Conservation (phyloP, 2,888 invertebrate species). For the Branchellion lobata region DNA sequence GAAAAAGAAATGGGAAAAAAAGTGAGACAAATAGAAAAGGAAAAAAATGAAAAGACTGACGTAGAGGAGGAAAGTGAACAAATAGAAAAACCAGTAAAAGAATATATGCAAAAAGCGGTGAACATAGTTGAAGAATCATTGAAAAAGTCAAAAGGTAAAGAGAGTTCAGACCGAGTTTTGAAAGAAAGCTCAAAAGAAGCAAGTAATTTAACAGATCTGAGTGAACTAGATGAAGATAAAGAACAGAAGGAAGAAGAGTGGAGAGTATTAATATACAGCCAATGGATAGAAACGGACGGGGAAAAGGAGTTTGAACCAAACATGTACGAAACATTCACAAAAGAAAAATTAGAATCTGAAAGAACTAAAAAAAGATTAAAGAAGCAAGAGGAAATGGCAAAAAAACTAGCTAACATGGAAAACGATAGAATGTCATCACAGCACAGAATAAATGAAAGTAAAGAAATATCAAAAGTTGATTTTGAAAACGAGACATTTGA, state of each 20-base stretch:
- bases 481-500: no score
- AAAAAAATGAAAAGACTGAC: not conserved
- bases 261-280: not conserved
- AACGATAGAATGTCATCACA: no score
- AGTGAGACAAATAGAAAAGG: not conserved
- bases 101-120: not conserved
- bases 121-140: slow-evolving; percentile 50
- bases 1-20: not conserved
- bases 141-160: slow-evolving; percentile 48
- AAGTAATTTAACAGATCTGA: not conserved
- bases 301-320: no score
- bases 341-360: no score
- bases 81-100: not conserved
- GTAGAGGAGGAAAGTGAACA: not conserved
- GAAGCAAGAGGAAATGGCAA: no score
- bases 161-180: slow-evolving; percentile 48
- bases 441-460: no score
- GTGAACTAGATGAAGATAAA: not conserved
- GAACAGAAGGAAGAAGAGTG: not conserved
- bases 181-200: not conserved
- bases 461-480: no score
- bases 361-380: no score
- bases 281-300: not conserved
- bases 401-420: no score
- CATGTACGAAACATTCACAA: no score